phyloP scores from a whole-genome alignment of 2,888 invertebrate genomes.

The Netelia fuscicornis region DNA sequence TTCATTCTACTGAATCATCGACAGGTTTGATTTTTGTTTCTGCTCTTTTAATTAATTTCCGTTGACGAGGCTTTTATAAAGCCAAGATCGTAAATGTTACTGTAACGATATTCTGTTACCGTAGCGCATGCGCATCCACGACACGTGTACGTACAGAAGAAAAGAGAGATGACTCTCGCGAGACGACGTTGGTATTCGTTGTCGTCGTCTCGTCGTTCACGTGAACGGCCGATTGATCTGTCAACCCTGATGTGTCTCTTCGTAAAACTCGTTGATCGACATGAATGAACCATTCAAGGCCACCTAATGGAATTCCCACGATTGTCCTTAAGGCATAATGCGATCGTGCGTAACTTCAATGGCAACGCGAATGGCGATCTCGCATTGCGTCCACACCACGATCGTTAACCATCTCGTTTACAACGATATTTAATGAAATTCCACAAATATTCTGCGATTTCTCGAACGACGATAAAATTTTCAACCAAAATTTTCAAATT shows the following conservation, averaged over 20 bases:
- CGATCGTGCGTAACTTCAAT: constrained; percentile 73
- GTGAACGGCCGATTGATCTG: constrained; percentile 82
- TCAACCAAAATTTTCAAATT: background rate
- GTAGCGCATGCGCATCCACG: background rate
- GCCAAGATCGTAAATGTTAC: background rate
- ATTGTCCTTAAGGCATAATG: constrained; percentile 84
- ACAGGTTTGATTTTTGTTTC: background rate
- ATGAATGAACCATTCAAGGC: constrained; percentile 85
- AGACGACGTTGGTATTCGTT: constrained; percentile 51
- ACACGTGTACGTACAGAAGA: constrained; percentile 8
- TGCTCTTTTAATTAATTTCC: background rate
- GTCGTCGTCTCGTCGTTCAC: constrained; percentile 57
- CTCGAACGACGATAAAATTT: constrained; percentile 11
- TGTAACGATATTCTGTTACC: constrained; percentile 6
- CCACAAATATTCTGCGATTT: background rate
- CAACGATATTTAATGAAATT: background rate
- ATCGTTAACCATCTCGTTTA: background rate
- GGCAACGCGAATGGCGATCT: constrained; percentile 8
- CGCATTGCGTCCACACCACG: background rate
- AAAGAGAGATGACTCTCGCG: constrained; percentile 60
- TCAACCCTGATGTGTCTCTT: constrained; percentile 79
- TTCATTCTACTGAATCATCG: background rate
- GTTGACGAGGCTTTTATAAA: background rate
- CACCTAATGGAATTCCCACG: constrained; percentile 84
- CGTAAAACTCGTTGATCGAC: constrained; percentile 83